Conservation (phyloP, 2,888 invertebrate species). For the Meganola albula region DNA sequence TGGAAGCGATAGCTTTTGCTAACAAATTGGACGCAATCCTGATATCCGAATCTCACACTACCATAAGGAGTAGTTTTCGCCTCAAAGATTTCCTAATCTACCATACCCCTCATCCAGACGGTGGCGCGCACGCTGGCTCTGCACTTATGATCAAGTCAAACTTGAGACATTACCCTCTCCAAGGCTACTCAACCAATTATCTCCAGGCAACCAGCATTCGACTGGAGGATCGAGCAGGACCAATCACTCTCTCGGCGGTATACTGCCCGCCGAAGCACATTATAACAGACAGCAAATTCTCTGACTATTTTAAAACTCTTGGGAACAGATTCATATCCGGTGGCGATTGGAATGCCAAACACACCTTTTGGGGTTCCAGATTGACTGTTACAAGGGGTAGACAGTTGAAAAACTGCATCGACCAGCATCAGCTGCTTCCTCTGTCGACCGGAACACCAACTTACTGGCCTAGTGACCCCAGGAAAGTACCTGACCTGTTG, state of each 20-base stretch:
- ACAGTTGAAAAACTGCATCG: slow-evolving; percentile 9
- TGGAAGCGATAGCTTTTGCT: slow-evolving; percentile 6
- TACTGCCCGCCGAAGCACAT: slow-evolving; percentile 22
- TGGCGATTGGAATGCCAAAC: slow-evolving; percentile 19
- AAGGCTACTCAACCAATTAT: slow-evolving; percentile 7
- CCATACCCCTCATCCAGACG: slow-evolving; percentile 14
- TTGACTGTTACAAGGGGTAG: slow-evolving; percentile 14
- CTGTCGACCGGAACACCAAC: slow-evolving; percentile 21
- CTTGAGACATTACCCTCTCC: slow-evolving; percentile 12
- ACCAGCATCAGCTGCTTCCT: slow-evolving; percentile 9
- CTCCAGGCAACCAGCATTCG: slow-evolving; percentile 17
- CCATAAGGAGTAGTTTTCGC: slow-evolving; percentile 4
- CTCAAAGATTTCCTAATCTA: slow-evolving; percentile 8
- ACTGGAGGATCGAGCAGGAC: slow-evolving; percentile 7
- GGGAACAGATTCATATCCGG: slow-evolving; percentile 12
- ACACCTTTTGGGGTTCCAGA: slow-evolving; percentile 19
- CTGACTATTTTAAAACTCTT: slow-evolving; percentile 7
- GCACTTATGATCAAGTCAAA: slow-evolving; percentile 10
- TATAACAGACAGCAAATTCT: slow-evolving; percentile 5
- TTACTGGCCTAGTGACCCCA: slow-evolving; percentile 13
- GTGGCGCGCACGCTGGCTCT: slow-evolving; percentile 15
- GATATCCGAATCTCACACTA: slow-evolving; percentile 15
- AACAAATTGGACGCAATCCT: slow-evolving; percentile 16
- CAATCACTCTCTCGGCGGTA: slow-evolving; percentile 9
- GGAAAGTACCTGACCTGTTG: slow-evolving; percentile 4